Base-by-base conservation (phyloP, 2,888 invertebrate genomes). In the Pediacus dermestoides region DNA sequence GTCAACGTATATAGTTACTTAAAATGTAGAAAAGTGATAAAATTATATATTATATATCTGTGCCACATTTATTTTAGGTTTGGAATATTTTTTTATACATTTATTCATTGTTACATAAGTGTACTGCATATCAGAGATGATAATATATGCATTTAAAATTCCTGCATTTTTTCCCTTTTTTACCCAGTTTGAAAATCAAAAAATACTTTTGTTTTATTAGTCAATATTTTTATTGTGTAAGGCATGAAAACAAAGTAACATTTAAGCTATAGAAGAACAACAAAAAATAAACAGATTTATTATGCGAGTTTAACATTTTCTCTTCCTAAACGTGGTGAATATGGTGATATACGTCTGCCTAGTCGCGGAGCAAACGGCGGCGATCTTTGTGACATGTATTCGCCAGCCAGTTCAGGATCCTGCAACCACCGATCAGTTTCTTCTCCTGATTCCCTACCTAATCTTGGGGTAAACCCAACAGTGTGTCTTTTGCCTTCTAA, bases 331-430 rank as follows among this genome's bases (percentile, higher is more conserved):
- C 71, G 64, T 42, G 71, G 70, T 47, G 66, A 70, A 60, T 70
- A 72, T 37, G 68, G 68, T 42, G 67, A 66, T 39, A 68, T 65
- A 52, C 71, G 70, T 58, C 72, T 68, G 30, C 71, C 72, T 48
- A 73, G 52, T 50, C 72, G 65, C 40, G 74, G 70, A 35, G 71
- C 66, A 53, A 73, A 74, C 44, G 73, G 73, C 32, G 71, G 70
- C n/a, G 68, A 66, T 40, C 68, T 58, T 47, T 67, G 63, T n/a
- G 58, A 56, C 40, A 69, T 62, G 11, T 13, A 13, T 28, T 28
- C 28, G 13, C 50, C 57, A 16, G 38, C 63, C 42, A 39, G 47
- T 37, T 48, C 64, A 45, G 44, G 53, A 49, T 46, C 57, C 37
- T 53, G 58, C 7, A 53, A 33, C 52, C 60, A 50, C 51, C 60